Base-by-base conservation (phyloP, 2,113 vertebrate genomes). In the Sarotherodon lohbergeri region DNA sequence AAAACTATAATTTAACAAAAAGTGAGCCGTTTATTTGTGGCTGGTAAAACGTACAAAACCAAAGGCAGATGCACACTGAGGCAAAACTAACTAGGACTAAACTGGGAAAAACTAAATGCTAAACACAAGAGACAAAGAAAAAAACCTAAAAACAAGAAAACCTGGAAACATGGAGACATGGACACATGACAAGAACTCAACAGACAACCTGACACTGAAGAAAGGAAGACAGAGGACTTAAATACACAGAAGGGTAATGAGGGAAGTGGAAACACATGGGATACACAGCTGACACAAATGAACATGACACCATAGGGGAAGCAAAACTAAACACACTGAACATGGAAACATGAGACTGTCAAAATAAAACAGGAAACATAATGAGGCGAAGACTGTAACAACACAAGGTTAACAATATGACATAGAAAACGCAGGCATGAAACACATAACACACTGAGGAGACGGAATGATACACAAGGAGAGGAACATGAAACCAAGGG, bases 111-210 rank as follows among this genome's bases (percentile, higher is more conserved):
- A 32, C 57, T 6, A 61, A 59, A 59, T 59, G 56, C 27, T 59
- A 17, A 61, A 61, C 27, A 61, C 14, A 61, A 17, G 27, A 61
- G 0, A 32, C 27, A 61, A 61, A 61, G 27, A 32, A 32, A 32
- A 59, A 61, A 61, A 17, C 14, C 56, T 59, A 8, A 61, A 61
- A 14, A 61, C 14, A 32, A 32, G 8, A 61, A 61, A 61, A 17
- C 56, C 0, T 0, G 24, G 24, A 59, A 3, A 3, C 56, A 16
- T 2, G 43, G 41, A 43, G 5, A 1, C 41, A 13, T 43, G 27
- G 57, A 32, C 27, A 10, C 27, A 61, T 61, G 14, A 61, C 8
- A 61, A 61, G 57, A 61, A 61, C 57, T 61, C 27, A 0, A 27
- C 27, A 61, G 27, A 61, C 1, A 32, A 16, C 57, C 4, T 61